Evolutionary conservation across 2,888 invertebrate species (phyloP).

Genomic region (Tiliacea citrago): DNA sequence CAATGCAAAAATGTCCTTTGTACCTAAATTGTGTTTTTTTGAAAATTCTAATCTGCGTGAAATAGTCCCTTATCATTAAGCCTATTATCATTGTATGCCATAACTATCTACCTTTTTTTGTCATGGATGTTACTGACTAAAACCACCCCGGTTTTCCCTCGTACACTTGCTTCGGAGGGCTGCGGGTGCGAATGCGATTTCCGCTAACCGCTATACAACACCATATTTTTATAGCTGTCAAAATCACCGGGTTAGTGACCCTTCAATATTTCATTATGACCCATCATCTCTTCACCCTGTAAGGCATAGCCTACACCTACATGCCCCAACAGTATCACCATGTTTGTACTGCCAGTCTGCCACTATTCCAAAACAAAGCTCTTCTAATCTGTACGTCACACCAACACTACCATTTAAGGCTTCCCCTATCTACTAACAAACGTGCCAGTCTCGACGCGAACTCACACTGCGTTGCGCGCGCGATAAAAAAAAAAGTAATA

Average conservation of each 20-base stretch:
- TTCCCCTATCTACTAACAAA: constrained; percentile 69
- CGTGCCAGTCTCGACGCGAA: constrained; percentile 80
- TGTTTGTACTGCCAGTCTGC: constrained; percentile 46
- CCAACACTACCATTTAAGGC: constrained; percentile 75
- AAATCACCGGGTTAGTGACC: constrained; percentile 25
- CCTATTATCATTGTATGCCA: neutral
- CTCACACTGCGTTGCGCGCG: constrained; percentile 75
- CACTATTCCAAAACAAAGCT: constrained; percentile 39
- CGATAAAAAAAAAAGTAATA: constrained; percentile 62
- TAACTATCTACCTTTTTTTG: neutral
- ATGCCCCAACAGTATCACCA: constrained; percentile 40
- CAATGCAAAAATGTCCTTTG: neutral
- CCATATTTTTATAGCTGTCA: neutral
- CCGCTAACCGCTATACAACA: neutral
- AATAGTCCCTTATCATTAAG: too few species aligned
- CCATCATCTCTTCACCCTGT: constrained; percentile 18
- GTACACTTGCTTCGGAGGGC: neutral
- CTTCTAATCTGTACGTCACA: constrained; percentile 68
- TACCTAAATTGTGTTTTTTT: neutral
- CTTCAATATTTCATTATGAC: constrained; percentile 29
- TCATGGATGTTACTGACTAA: too few species aligned
- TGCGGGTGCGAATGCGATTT: too few species aligned
- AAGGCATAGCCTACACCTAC: constrained; percentile 54
- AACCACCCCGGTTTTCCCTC: too few species aligned
- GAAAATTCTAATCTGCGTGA: neutral